These are phyloP conservation scores for Phorcus lineatus DNA, from an alignment of 2,888 invertebrate species.

Conservation along the genomic window DNA sequence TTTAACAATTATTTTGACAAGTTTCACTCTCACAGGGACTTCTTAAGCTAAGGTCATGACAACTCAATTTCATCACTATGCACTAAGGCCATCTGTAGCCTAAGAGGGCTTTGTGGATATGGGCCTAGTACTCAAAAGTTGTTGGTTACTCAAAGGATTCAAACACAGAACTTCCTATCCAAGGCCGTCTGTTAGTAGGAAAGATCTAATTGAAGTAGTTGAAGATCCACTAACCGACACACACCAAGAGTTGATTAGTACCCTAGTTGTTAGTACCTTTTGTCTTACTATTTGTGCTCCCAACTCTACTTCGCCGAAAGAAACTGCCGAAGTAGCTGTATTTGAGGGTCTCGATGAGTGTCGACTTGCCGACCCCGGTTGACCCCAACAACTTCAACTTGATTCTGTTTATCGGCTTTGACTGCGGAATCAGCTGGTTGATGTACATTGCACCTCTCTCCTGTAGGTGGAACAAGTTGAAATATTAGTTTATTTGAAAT, in stretches of 20 bases:
- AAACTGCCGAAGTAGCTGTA: conserved; percentile 83
- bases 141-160: too few relatives aligned
- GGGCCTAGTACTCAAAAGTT: too few relatives aligned
- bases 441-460: conserved; percentile 78
- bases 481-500: too few relatives aligned
- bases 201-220: too few relatives aligned
- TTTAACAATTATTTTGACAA: too few relatives aligned
- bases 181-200: too few relatives aligned
- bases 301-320: conserved; percentile 75
- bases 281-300: conserved; percentile 24
- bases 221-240: background rate
- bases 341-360: conserved; percentile 82
- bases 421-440: conserved; percentile 80
- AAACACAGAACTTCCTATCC: too few relatives aligned
- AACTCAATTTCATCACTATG: too few relatives aligned
- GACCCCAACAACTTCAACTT: conserved; percentile 85
- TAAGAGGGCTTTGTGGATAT: too few relatives aligned
- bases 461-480: conserved; percentile 44
- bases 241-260: background rate
- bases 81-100: too few relatives aligned
- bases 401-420: conserved; percentile 77
- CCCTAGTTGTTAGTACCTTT: conserved; percentile 33
- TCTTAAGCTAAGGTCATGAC: too few relatives aligned
- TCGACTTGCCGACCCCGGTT: conserved; percentile 84
- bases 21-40: too few relatives aligned